A percentile compares a stretch with the other conserved stretches of the same genome.
These are phyloP conservation scores for Acanthococcus lagerstroemiae DNA, from an alignment of 2,888 invertebrate genomes.

Conservation along the genomic window DNA sequence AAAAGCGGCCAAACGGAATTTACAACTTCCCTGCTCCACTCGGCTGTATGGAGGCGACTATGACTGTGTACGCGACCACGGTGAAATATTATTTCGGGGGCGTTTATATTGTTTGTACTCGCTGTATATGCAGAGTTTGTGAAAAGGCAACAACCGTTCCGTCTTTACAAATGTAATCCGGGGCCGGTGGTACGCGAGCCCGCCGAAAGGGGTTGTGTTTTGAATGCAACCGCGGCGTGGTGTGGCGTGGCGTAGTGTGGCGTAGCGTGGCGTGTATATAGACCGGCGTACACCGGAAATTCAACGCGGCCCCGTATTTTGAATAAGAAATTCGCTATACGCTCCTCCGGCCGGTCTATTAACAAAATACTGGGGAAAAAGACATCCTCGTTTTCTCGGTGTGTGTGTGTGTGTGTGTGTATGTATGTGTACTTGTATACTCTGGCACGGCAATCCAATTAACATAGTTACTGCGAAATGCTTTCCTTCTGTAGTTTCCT, in stretches of 20 bases:
- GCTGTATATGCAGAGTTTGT: background rate
- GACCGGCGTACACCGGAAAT: constrained; percentile 20
- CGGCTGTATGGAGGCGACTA: too few species aligned
- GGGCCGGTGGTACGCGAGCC: constrained; percentile 14
- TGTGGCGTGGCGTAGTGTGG: constrained; percentile 2
- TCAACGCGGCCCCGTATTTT: background rate
- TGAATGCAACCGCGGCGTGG: constrained; percentile 22
- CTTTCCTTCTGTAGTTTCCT: too few species aligned
- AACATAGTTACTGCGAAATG: too few species aligned
- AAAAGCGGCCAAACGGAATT: background rate
- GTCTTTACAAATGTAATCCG: constrained; percentile 24
- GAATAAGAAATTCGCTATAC: background rate
- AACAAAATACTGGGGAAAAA: background rate
- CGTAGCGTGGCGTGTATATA: background rate
- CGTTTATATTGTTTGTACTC: constrained; percentile 6
- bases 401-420: too few species aligned
- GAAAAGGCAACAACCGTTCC: constrained; percentile 1
- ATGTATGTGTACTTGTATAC: too few species aligned
- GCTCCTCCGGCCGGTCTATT: background rate
- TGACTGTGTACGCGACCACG: too few species aligned
- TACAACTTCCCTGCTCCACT: background rate
- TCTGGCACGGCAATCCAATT: too few species aligned
- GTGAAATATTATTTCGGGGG: constrained; percentile 28
- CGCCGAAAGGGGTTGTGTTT: constrained; percentile 22
- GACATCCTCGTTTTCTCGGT: too few species aligned